Base-by-base conservation (phyloP, 2,113 vertebrate genomes). In the Lepisosteus oculatus region DNA sequence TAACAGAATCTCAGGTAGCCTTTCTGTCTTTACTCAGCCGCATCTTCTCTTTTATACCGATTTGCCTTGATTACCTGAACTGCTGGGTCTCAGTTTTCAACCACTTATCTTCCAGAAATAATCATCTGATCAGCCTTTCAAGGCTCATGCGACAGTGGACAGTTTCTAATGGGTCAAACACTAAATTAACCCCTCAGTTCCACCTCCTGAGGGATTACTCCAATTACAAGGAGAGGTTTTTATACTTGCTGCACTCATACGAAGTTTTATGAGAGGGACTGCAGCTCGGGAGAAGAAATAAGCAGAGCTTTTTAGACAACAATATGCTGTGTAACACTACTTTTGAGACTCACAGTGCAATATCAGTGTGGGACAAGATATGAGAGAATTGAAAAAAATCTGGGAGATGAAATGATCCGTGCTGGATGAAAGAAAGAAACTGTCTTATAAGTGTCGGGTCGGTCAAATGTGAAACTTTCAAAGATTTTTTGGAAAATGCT, bases 61-160 rank as follows among this genome's bases (percentile, higher is more conserved):
- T 85, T 90, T 90, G 87, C 90, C 92, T 91, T 92, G 93, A 94
- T 95, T 94, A 94, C 94, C 93, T 92, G 90, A 94, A 94, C 91
- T 86, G 88, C 84, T 68, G 70, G 80, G 88, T 92, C 91, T 96
- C 92, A 15, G 91, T 92, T 92, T 97, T 95, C 95, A 95, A 71
- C 89, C 86, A 87, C 91, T 93, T 94, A 93, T 93, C 90, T 87
- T 78, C 72, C 81, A 88, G 91, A 92, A 94, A 91, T 90, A 93
- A 93, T 93, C 92, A 93, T 92, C 91, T 85, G 88, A 92, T 95
- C 92, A 92, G 85, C 76, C 82, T 87, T 79, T 76, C 73, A 80
- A 81, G 86, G 91, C 83, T 92, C 77, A 89, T 90, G 82, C 91
- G 86, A 91, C 89, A 61, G 77, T 87, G 85, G 80, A 75, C 4